Conservation (phyloP, 2,888 invertebrate species). For the Callyntrura sp. region DNA sequence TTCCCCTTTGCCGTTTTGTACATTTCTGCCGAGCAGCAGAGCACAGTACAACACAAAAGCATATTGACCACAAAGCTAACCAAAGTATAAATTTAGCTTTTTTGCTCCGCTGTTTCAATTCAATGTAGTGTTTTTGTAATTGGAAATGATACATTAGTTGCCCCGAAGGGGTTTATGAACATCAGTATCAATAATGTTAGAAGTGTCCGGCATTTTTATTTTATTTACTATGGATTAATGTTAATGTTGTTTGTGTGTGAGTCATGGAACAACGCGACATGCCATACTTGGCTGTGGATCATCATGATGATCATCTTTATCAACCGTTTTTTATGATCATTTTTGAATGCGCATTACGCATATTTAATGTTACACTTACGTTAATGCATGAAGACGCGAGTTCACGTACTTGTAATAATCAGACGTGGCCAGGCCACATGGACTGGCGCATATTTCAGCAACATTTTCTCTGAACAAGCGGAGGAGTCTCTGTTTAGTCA, state of each 20-base stretch:
- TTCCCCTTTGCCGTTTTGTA: too few species aligned
- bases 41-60: conserved; percentile 64
- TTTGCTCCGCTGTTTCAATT: too few species aligned
- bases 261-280: too few species aligned
- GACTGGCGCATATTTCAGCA: conserved; percentile 54
- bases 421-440: conserved; percentile 16
- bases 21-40: background rate
- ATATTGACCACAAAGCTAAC: conserved; percentile 63
- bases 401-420: conserved; percentile 13
- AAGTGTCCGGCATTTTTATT: conserved; percentile 30
- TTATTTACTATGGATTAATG: too few species aligned
- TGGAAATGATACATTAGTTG: conserved; percentile 59
- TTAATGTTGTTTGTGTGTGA: too few species aligned
- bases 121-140: conserved; percentile 22
- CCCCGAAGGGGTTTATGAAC: conserved; percentile 63
- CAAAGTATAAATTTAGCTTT: conserved; percentile 46
- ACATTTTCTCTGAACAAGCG: conserved; percentile 11
- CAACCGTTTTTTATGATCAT: conserved; percentile 29
- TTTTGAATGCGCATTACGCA: conserved; percentile 44
- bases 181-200: conserved; percentile 65
- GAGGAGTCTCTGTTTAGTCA: conserved; percentile 59
- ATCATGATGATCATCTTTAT: background rate
- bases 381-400: conserved; percentile 1
- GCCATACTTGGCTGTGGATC: too few species aligned
- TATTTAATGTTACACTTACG: conserved; percentile 36